Percentiles rank a stretch among this genome's conserved stretches.
phyloP scores from a whole-genome alignment of 2,113 vertebrate species.

The Neodontobutis hainanensis region DNA sequence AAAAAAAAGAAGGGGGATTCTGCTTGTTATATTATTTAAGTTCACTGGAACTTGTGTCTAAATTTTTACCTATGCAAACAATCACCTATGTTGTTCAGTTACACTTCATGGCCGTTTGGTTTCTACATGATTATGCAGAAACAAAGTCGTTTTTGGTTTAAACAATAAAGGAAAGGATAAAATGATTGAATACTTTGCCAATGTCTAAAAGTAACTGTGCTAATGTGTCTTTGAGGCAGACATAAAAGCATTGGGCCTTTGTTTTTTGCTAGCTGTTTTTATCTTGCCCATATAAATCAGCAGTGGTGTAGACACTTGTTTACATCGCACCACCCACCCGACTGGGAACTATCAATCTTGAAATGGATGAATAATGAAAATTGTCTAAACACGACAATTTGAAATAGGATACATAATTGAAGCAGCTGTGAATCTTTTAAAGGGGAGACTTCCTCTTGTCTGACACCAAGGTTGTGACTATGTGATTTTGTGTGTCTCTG shows the following conservation, averaged over 20 bases:
- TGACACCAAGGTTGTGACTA: conserved; percentile 63
- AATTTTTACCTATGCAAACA: no score
- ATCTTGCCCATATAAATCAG: conserved; percentile 59
- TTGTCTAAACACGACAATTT: conserved; percentile 72
- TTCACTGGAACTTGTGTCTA: no score
- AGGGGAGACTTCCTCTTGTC: conserved; percentile 68
- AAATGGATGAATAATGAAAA: conserved; percentile 72
- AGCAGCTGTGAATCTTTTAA: conserved; percentile 72
- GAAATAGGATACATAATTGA: conserved; percentile 70
- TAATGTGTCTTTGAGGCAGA: conserved; percentile 53
- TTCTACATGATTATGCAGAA: no score
- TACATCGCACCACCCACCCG: conserved; percentile 30
- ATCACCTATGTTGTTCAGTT: no score
- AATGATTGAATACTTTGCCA: conserved; percentile 7
- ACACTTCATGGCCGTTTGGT: no score
- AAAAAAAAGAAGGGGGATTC: no score
- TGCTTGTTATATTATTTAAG: no score
- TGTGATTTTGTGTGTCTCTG: conserved; percentile 52
- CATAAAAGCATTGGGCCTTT: conserved; percentile 57
- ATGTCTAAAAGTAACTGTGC: conserved; percentile 42
- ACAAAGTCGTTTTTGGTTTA: no score
- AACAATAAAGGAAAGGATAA: no score
- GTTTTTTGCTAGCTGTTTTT: conserved; percentile 56
- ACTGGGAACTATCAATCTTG: conserved; percentile 60
- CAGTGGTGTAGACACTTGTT: conserved; percentile 55